Evolutionary conservation across 1,140 invertebrate species (phyloP).

Genomic region (Antheraea mylitta): DNA sequence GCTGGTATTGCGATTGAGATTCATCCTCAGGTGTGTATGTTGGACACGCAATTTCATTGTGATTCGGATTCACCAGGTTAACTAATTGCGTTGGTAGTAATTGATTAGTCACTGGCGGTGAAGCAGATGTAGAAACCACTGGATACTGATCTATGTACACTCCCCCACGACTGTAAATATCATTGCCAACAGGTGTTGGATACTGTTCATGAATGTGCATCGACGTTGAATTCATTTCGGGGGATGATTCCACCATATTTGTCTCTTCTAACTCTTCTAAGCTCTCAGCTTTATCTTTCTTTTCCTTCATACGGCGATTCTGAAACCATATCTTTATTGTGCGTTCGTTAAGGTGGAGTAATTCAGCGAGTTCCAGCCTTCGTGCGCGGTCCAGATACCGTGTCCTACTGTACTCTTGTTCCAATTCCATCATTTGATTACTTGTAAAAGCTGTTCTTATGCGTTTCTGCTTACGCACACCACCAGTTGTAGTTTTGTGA

Average conservation of each 20-base stretch:
- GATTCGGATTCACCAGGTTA: not conserved
- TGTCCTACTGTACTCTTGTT: constrained; percentile 98
- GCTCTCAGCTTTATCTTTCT: constrained; percentile 85
- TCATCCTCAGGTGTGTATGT: not conserved
- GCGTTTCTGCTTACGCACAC: constrained; percentile 77
- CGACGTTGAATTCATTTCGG: constrained; percentile 21
- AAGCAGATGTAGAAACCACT: constrained; percentile 4
- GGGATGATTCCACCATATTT: constrained; percentile 37
- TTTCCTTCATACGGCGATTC: constrained; percentile 97
- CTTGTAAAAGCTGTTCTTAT: constrained; percentile 97
- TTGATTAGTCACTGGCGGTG: constrained; percentile 16
- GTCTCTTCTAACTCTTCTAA: constrained; percentile 42
- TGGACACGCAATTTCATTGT: constrained; percentile 1
- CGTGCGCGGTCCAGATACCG: constrained; percentile 95
- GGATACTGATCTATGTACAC: constrained; percentile 22
- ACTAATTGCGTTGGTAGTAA: not conserved
- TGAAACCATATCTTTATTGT: constrained; percentile 99
- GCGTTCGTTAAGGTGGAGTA: constrained; percentile 93
- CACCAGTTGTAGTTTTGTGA: constrained; percentile 4
- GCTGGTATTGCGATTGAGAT: constrained; percentile 16
- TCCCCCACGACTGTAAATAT: constrained; percentile 16
- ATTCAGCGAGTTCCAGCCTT: constrained; percentile 96
- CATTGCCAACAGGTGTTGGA: constrained; percentile 9
- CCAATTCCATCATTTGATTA: constrained; percentile 94
- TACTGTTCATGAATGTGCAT: constrained; percentile 32